Conservation (phyloP, 2,888 invertebrate genomes). For the Chymomyza amoena region DNA sequence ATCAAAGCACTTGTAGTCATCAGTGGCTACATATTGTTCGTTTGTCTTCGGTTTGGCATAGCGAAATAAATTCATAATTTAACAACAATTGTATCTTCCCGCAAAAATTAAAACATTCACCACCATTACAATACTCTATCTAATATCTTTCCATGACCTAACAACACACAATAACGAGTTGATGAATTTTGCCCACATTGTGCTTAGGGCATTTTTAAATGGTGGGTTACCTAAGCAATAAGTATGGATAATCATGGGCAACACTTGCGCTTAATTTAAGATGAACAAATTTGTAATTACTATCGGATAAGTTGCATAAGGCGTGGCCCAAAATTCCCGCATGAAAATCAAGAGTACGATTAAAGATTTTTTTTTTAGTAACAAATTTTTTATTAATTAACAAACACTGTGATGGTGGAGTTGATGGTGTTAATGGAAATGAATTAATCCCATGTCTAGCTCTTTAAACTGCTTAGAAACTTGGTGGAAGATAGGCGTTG, state of each 20-base stretch:
- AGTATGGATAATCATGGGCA: not conserved
- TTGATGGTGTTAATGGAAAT: not conserved
- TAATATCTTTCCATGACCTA: not conserved
- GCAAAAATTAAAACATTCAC: not conserved
- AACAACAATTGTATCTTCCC: not conserved
- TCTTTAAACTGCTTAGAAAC: conserved; percentile 60
- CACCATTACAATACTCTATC: not conserved
- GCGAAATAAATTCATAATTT: not conserved
- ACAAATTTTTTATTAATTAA: conserved; percentile 10
- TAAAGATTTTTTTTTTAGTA: not conserved
- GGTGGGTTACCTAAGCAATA: not conserved
- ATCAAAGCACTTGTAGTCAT: not conserved
- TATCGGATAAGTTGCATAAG: not conserved
- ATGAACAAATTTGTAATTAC: not conserved
- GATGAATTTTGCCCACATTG: not conserved
- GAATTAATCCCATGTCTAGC: not conserved
- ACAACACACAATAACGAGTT: not conserved
- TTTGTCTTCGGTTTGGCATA: not conserved
- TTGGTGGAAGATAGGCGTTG: conserved; percentile 76
- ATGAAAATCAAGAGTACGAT: not conserved
- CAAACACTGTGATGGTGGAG: conserved; percentile 1
- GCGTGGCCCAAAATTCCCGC: not conserved
- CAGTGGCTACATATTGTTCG: not conserved
- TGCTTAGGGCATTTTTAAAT: not conserved
- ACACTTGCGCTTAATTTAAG: not conserved